Evolutionary conservation across 35 echinoderm and acorn worm species (phyloP).

Genomic region (Antedon bifida): DNA sequence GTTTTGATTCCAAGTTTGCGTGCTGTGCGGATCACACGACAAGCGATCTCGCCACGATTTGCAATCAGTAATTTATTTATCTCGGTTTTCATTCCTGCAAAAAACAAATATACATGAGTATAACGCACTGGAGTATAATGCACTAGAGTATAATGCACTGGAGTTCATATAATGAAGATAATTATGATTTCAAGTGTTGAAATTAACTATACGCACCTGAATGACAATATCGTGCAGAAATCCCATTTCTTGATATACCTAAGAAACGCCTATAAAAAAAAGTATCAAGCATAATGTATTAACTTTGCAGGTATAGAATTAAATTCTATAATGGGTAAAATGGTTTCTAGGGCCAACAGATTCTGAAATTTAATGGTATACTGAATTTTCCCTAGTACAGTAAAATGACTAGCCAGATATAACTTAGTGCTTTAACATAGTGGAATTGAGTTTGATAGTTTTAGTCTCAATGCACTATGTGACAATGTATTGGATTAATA

Average conservation of each 20-base stretch:
- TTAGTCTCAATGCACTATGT: too few relatives aligned
- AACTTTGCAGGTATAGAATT: too few relatives aligned
- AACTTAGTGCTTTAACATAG: too few relatives aligned
- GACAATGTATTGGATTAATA: too few relatives aligned
- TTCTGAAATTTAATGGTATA: too few relatives aligned
- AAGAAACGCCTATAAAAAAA: background rate
- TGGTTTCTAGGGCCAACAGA: too few relatives aligned
- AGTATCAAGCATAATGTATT: background rate
- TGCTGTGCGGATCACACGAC: slow-evolving; percentile 81
- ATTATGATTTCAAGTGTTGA: background rate
- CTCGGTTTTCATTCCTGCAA: slow-evolving; percentile 10
- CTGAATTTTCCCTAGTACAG: too few relatives aligned
- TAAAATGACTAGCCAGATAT: too few relatives aligned
- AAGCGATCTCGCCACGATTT: slow-evolving; percentile 93
- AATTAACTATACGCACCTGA: background rate
- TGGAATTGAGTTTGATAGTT: too few relatives aligned
- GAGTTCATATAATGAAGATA: background rate
- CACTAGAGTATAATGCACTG: background rate
- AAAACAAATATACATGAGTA: too few relatives aligned
- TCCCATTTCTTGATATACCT: background rate
- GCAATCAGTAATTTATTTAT: slow-evolving; percentile 94
- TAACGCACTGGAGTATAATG: background rate
- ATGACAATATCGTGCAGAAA: background rate
- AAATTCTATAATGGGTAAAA: too few relatives aligned
- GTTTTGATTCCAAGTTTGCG: slow-evolving; percentile 72